These are phyloP conservation scores for Argynnis bischoffii DNA, from an alignment of 2,888 invertebrate genomes.

Conservation along the genomic window DNA sequence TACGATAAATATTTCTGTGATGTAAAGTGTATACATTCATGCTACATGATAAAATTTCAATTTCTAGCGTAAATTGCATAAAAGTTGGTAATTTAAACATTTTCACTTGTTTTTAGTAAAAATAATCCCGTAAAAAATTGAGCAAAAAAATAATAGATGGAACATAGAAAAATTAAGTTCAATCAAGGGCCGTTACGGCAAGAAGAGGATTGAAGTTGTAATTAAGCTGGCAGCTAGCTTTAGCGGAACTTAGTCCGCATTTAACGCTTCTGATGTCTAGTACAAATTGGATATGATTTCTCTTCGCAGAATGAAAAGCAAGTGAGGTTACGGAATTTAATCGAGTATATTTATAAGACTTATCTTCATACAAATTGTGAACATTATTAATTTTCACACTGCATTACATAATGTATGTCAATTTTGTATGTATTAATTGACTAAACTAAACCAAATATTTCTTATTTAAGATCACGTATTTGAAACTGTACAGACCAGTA, in stretches of 20 bases:
- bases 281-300: constrained; percentile 19
- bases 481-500: constrained; percentile 22
- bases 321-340: not conserved
- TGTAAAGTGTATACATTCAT: not conserved
- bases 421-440: too few relatives aligned
- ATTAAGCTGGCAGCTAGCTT: constrained; percentile 17
- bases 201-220: constrained; percentile 21
- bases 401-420: too few relatives aligned
- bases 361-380: too few relatives aligned
- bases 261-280: constrained; percentile 12
- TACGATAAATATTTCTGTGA: not conserved
- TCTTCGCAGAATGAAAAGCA: not conserved
- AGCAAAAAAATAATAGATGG: not conserved
- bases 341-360: too few relatives aligned
- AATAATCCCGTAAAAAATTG: not conserved
- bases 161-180: constrained; percentile 12
- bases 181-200: constrained; percentile 20
- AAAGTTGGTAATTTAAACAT: too few relatives aligned
- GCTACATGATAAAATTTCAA: not conserved
- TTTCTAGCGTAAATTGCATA: too few relatives aligned
- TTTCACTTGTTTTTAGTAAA: not conserved
- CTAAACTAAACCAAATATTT: too few relatives aligned
- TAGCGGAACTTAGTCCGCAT: constrained; percentile 3
- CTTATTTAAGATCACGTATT: not conserved
- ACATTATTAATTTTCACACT: too few relatives aligned